These are phyloP conservation scores for Pachycephala philippinensis DNA, from an alignment of 2,113 vertebrate genomes.

Conservation along the genomic window DNA sequence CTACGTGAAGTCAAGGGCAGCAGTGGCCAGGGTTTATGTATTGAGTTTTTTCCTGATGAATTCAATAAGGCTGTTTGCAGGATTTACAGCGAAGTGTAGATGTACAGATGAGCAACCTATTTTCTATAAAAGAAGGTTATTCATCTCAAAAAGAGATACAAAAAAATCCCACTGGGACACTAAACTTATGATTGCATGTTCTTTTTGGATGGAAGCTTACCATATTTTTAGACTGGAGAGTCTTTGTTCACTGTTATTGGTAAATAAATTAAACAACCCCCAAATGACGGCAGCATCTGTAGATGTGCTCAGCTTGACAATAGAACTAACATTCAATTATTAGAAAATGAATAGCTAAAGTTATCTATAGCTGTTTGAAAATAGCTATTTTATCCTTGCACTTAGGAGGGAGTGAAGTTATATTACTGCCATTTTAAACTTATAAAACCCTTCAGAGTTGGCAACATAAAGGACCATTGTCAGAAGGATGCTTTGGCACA, in stretches of 20 bases:
- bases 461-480: constrained; percentile 5
- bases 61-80: constrained; percentile 3
- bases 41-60: neutral
- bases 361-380: constrained; percentile 34
- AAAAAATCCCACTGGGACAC: neutral
- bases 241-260: constrained; percentile 31
- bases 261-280: constrained; percentile 48
- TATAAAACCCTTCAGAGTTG: neutral
- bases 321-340: constrained; percentile 26
- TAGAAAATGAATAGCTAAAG: constrained; percentile 39
- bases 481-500: neutral
- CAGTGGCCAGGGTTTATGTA: neutral
- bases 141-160: neutral
- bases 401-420: neutral
- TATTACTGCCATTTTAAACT: neutral
- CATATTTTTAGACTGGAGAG: constrained; percentile 18
- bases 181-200: constrained; percentile 11
- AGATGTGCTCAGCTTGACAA: constrained; percentile 41
- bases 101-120: neutral
- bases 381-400: constrained; percentile 18
- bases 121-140: neutral
- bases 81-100: neutral
- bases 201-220: constrained; percentile 15
- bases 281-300: neutral
- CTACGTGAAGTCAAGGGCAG: neutral